Base-by-base conservation (phyloP, 2,888 invertebrate species). In the Yponomeuta malinellus region DNA sequence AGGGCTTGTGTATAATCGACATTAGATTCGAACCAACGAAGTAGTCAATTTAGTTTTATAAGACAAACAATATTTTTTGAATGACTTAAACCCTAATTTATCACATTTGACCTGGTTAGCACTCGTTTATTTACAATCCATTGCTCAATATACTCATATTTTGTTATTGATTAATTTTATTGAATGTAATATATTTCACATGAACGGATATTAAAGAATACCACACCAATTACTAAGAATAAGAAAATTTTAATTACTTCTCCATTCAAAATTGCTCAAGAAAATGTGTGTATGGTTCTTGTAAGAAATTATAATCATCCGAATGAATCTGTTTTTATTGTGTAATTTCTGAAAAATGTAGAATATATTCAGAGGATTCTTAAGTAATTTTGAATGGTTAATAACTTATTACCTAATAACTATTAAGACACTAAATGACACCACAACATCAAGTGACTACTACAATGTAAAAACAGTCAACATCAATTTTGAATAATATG, bases 391-490 rank as follows among this genome's bases (percentile, higher is more conserved):
- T 70, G 73, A 74, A 72, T 73, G 73, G 73, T 69, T 68, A 66
- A 71, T 78, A 76, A 81, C 81, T 87, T 88, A 89, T 86, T 78
- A 80, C 76, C 85, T 88, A 90, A 67, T 78, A 80, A 77, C 85
- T 88, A 90, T 71, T 91, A 92, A 92, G 91, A 92, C 92, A 92
- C 92, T 91, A 91, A 87, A 88, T 86, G 90, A 93, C 92, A 86
- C 91, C 93, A 93, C 93, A 92, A 93, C 93, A 93, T 90, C 92
- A 88, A 93, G 83, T 93, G 90, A 91, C 92, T 92, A 90, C 92
- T 92, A 90, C 90, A 90, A 90, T 90, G 90, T 91, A 89, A 92
- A 90, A 93, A 93, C 92, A 92, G 91, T 93, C 92, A 93, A 93
- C 93, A 93, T 91, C 92, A 88, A 93, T 90, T 92, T 89, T 82